phyloP scores from a whole-genome alignment of 2,888 invertebrate species.

The Dyspetes luteomarginatus region DNA sequence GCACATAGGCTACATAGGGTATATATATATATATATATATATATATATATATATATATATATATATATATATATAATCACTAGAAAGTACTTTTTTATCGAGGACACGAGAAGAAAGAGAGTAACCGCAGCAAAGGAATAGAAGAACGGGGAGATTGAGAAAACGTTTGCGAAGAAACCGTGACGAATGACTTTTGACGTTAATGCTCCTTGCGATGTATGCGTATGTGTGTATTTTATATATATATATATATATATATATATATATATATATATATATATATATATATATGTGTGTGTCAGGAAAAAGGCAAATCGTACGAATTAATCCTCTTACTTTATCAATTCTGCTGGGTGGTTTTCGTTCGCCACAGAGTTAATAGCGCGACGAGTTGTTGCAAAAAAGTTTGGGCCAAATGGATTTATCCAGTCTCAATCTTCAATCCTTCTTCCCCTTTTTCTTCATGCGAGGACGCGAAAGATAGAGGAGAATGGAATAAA shows the following conservation, averaged over 20 bases:
- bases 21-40: neutral
- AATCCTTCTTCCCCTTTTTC: constrained; percentile 20
- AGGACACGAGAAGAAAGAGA: neutral
- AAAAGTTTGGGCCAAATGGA: constrained; percentile 51
- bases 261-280: no score
- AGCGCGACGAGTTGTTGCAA: constrained; percentile 43
- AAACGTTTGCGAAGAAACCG: constrained; percentile 30
- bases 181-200: constrained; percentile 43
- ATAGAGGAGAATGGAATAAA: neutral
- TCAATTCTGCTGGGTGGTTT: constrained; percentile 9
- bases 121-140: neutral
- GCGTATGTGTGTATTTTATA: no score
- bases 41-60: neutral
- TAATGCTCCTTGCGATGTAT: constrained; percentile 56
- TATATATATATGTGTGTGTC: constrained; percentile 2
- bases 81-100: constrained; percentile 22
- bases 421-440: constrained; percentile 50
- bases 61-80: neutral
- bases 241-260: no score
- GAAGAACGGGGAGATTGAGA: neutral
- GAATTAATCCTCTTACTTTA: constrained; percentile 49
- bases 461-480: constrained; percentile 10
- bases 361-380: constrained; percentile 26
- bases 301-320: constrained; percentile 28
- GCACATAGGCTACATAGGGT: no score